phyloP scores from a whole-genome alignment of 2,888 invertebrate species.

The Diplazon laetatorius region DNA sequence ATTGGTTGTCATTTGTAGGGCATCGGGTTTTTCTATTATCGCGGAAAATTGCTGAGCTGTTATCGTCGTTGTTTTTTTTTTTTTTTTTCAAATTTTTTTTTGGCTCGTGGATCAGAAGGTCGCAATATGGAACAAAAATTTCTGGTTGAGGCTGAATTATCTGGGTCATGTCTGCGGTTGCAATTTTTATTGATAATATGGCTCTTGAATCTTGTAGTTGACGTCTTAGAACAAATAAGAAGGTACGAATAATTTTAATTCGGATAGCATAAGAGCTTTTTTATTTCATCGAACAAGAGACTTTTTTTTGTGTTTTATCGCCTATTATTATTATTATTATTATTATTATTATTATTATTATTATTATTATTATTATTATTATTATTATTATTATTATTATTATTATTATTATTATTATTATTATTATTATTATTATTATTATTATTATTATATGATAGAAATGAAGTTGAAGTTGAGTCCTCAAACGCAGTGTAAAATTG shows the following conservation, averaged over 20 bases:
- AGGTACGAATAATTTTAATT: background rate
- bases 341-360: too few species aligned
- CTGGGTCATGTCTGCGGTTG: too few species aligned
- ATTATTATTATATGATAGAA: too few species aligned
- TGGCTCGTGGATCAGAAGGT: background rate
- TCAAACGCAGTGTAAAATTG: background rate
- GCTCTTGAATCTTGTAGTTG: too few species aligned
- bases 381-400: too few species aligned
- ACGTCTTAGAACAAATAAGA: too few species aligned
- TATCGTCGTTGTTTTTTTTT: background rate
- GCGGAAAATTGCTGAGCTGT: background rate
- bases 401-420: too few species aligned
- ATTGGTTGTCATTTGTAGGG: constrained; percentile 15
- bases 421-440: too few species aligned
- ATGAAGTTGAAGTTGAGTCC: background rate
- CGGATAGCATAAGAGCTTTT: background rate
- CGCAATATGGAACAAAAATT: background rate
- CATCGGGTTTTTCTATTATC: background rate
- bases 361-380: too few species aligned
- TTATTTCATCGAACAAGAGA: background rate
- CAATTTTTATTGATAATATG: too few species aligned
- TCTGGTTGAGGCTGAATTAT: background rate
- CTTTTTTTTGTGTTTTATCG: background rate
- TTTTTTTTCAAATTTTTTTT: too few species aligned
- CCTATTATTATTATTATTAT: too few species aligned